Evolutionary conservation across 2,888 invertebrate species (phyloP).

Genomic region (Catonia carolina): DNA sequence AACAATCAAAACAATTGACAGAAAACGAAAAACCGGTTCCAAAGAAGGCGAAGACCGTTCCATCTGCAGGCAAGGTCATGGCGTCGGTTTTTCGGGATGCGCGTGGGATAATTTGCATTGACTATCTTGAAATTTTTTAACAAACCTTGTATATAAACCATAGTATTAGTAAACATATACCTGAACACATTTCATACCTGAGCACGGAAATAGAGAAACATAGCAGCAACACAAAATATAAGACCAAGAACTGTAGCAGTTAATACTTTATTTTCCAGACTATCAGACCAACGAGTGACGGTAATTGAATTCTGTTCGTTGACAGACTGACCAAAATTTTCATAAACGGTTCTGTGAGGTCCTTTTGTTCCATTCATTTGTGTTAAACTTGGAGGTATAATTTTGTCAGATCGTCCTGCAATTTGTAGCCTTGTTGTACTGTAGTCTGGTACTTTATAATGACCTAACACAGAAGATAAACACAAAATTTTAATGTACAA

Average conservation of each 20-base stretch:
- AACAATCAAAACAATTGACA: too few species aligned
- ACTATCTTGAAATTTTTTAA: too few species aligned
- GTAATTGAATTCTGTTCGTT: background rate
- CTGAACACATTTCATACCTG: too few species aligned
- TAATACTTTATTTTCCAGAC: slow-evolving; percentile 16
- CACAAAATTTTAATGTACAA: background rate
- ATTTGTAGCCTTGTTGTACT: slow-evolving; percentile 42
- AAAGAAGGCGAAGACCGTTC: too few species aligned
- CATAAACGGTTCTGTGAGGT: background rate
- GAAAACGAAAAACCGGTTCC: too few species aligned
- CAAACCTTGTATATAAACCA: too few species aligned
- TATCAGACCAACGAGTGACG: slow-evolving; percentile 1
- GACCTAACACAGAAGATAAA: slow-evolving; percentile 44
- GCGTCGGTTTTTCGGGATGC: too few species aligned
- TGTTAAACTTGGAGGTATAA: slow-evolving; percentile 46
- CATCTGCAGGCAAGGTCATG: too few species aligned
- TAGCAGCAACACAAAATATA: slow-evolving; percentile 27
- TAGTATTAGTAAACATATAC: too few species aligned
- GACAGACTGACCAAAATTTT: background rate
- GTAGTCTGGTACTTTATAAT: slow-evolving; percentile 64
- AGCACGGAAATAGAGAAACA: slow-evolving; percentile 34
- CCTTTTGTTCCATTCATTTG: slow-evolving; percentile 36
- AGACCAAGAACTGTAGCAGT: slow-evolving; percentile 19
- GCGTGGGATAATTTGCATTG: too few species aligned
- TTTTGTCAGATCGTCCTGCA: slow-evolving; percentile 40